Percentiles rank a stretch among this genome's conserved stretches.
phyloP scores from a whole-genome alignment of 2,888 invertebrate species.

The Melolontha melolontha region DNA sequence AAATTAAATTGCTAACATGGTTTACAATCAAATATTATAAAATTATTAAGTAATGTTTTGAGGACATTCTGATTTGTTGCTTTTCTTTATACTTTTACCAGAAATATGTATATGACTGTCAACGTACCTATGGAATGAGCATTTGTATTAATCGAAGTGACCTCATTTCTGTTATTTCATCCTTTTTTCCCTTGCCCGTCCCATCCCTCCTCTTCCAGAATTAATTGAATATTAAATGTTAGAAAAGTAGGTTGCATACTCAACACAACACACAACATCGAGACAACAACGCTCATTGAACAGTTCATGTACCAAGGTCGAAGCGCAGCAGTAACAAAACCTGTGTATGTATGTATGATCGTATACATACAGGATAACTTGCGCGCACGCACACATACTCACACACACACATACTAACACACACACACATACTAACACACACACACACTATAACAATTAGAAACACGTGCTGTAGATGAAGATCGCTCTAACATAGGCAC shows the following conservation, averaged over 20 bases:
- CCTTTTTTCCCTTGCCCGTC: conserved; percentile 16
- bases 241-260: conserved; percentile 32
- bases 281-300: conserved; percentile 35
- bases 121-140: conserved; percentile 18
- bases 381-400: background rate
- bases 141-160: conserved; percentile 32
- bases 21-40: too few species aligned
- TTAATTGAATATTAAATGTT: conserved; percentile 38
- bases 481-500: background rate
- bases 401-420: too few species aligned
- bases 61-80: too few species aligned
- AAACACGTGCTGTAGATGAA: conserved; percentile 39
- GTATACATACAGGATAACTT: background rate
- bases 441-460: conserved; percentile 27
- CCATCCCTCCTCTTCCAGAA: conserved; percentile 17
- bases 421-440: background rate
- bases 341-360: background rate
- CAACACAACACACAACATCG: background rate
- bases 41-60: too few species aligned
- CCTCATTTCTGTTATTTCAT: conserved; percentile 32
- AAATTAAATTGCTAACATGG: too few species aligned
- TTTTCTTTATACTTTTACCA: too few species aligned
- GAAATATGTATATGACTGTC: too few species aligned
- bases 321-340: background rate
- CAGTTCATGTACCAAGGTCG: conserved; percentile 42